Base-by-base conservation (phyloP, 2,797 vertebrate species). In the Dendrocincla fuliginosa region DNA sequence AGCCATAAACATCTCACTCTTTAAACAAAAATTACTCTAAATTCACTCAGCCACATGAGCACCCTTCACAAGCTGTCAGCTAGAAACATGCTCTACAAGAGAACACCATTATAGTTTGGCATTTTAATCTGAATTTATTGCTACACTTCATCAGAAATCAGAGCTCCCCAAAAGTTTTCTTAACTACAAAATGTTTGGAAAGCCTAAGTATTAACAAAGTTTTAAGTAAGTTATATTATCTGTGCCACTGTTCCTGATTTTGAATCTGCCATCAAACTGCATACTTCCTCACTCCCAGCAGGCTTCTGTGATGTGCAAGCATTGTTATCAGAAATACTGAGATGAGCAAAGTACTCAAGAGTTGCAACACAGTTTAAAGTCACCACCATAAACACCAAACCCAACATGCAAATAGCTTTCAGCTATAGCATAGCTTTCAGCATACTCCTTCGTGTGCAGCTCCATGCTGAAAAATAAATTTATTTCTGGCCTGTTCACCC, bases 341-440 rank as follows among this genome's bases (percentile, higher is more conserved):
- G 20, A 80, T 19, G 39, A 47, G 41, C 12, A 47, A 77, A 76
- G 56, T 6, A 30, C 37, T 84, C 20, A 16, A 79, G 16, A 10
- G 32, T 57, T 93, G 69, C 85, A 84, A 86, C 75, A 79, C 41
- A 63, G 73, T 52, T 70, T 73, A 83, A 83, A 86, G 73, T 75
- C 77, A 68, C 28, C 19, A 30, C 22, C 56, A 65, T 16, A 61
- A 89, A 64, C 39, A 70, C 28, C 56, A 55, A 44, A 16, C 35
- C 24, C 59, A 73, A 68, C 10, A 41, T 2, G 22, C 30, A 85
- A 59, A 91, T n/a, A 67, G 35, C 35, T 92, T 87, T 63, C 59
- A 83, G 39, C 27, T 35, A 35, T 35, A 35, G 10, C 5, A 6
- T 19, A 67, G 35, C 35, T 92, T 87, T 63, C 59, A 83, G 39